These are phyloP conservation scores for Barbus barbus DNA, from an alignment of 2,113 vertebrate species.

Conservation along the genomic window DNA sequence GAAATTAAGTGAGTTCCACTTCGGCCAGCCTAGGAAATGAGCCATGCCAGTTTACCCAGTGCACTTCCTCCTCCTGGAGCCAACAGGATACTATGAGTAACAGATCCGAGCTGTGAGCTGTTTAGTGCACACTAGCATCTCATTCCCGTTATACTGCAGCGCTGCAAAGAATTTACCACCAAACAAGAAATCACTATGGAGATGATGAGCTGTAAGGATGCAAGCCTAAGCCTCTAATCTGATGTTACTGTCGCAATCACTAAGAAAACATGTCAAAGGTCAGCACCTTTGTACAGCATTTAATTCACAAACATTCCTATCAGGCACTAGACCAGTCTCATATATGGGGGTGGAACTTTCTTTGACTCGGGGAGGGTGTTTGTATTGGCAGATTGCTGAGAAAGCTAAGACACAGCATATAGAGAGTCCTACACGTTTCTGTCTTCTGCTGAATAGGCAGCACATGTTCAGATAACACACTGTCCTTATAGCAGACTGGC, in stretches of 20 bases:
- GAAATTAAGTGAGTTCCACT: constrained; percentile 53
- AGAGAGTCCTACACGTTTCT: background rate
- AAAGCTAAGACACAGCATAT: background rate
- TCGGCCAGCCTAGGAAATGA: constrained; percentile 53
- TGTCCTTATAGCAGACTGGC: background rate
- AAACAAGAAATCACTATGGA: constrained; percentile 33
- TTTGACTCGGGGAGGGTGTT: constrained; percentile 36
- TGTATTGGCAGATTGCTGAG: constrained; percentile 43
- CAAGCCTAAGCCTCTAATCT: background rate
- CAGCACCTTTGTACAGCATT: background rate
- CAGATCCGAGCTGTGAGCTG: background rate
- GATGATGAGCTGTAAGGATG: background rate
- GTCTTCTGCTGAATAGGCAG: background rate
- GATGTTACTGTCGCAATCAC: background rate
- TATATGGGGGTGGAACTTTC: background rate
- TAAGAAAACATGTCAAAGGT: constrained; percentile 3
- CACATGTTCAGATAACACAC: constrained; percentile 20
- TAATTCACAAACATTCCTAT: constrained; percentile 6
- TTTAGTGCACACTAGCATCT: background rate
- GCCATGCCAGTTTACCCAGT: constrained; percentile 24
- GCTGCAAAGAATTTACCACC: background rate
- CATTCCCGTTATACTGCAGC: background rate
- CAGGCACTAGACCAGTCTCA: background rate
- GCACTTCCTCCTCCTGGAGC: background rate
- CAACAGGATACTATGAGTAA: constrained; percentile 8